Evolutionary conservation across 2,113 vertebrate genomes (phyloP).

Genomic region (Falcunculus frontatus): DNA sequence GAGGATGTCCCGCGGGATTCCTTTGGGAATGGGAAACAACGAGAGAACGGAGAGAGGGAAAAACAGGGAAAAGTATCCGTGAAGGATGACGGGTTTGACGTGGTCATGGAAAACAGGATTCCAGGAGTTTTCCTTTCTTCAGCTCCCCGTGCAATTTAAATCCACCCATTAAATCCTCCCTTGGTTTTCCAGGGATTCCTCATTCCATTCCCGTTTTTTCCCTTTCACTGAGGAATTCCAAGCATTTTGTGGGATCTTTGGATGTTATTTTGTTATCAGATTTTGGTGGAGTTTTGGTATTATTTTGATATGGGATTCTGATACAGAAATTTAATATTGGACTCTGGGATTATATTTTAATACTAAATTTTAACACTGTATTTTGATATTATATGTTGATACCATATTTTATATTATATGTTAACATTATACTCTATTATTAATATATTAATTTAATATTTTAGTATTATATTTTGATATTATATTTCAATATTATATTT

Average conservation of each 20-base stretch:
- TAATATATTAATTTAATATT: too few species aligned
- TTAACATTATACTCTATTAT: not conserved
- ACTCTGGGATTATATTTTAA: too few species aligned
- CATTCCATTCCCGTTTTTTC: not conserved
- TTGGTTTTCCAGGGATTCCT: not conserved
- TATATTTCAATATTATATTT: not conserved
- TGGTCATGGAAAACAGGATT: not conserved
- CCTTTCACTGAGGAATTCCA: too few species aligned
- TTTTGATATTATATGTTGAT: not conserved
- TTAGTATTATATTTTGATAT: too few species aligned
- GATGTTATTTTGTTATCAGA: not conserved
- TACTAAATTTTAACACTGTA: not conserved
- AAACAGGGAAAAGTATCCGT: rapidly evolving
- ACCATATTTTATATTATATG: too few species aligned
- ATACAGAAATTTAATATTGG: rapidly evolving
- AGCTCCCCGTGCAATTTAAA: rapidly evolving
- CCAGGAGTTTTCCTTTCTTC: not conserved
- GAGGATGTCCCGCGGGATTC: not conserved
- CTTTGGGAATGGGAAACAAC: rapidly evolving
- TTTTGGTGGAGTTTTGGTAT: not conserved
- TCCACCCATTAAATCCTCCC: rapidly evolving
- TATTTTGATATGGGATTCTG: not conserved
- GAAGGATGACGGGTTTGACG: rapidly evolving
- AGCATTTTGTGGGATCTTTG: rapidly evolving
- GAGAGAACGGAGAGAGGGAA: not conserved